Evolutionary conservation across 2,888 invertebrate genomes (phyloP).

Genomic region (Trichogramma dendrolimi): DNA sequence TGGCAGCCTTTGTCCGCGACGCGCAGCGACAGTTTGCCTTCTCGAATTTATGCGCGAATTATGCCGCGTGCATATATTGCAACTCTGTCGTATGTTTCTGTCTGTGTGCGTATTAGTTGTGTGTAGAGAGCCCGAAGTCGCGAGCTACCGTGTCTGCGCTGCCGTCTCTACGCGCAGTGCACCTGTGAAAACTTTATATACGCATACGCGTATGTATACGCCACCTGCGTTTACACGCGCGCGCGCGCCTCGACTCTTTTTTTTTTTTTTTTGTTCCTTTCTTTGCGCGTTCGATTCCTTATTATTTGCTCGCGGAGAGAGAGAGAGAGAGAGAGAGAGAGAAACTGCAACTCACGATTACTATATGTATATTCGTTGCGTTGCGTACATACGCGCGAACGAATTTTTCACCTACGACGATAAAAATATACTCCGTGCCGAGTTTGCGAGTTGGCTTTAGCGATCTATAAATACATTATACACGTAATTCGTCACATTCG

Average conservation of each 20-base stretch:
- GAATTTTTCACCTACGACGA: slow-evolving; percentile 27
- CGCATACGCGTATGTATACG: slow-evolving; percentile 15
- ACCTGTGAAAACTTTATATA: slow-evolving; percentile 27
- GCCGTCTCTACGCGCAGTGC: background rate
- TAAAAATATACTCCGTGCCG: slow-evolving; percentile 19
- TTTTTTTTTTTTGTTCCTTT: slow-evolving; percentile 2
- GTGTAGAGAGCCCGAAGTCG: background rate
- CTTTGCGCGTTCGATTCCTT: too few relatives aligned
- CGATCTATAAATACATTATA: too few relatives aligned
- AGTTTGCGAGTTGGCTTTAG: background rate
- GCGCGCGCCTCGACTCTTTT: background rate
- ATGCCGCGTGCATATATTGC: slow-evolving; percentile 11
- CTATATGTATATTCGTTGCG: background rate
- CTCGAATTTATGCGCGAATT: slow-evolving; percentile 28
- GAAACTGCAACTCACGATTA: too few relatives aligned
- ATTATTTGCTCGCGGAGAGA: too few relatives aligned
- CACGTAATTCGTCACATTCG: too few relatives aligned
- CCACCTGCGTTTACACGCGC: background rate
- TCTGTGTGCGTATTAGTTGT: background rate
- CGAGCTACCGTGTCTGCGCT: background rate
- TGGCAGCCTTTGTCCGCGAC: slow-evolving; percentile 10
- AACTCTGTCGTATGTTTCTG: background rate
- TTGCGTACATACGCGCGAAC: slow-evolving; percentile 7
- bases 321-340: too few relatives aligned
- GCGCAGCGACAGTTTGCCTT: slow-evolving; percentile 27